phyloP scores from a whole-genome alignment of 1,140 invertebrate genomes.

The Drosophila fuyamai region DNA sequence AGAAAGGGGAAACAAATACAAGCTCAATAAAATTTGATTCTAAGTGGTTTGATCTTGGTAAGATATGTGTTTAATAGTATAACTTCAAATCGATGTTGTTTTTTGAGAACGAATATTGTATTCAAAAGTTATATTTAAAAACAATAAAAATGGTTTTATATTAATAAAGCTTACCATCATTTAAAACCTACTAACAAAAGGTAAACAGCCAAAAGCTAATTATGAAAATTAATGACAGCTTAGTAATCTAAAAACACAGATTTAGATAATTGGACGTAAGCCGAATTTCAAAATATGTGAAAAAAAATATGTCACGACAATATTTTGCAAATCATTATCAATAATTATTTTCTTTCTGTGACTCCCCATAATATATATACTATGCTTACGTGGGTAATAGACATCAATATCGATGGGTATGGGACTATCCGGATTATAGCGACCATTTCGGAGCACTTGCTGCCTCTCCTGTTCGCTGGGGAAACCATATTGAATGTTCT shows the following conservation, averaged over 20 bases:
- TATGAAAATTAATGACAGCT: not conserved
- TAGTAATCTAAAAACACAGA: not conserved
- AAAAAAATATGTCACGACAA: too few species aligned
- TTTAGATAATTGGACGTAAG: not conserved
- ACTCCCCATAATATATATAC: not conserved
- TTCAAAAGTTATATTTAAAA: too few species aligned
- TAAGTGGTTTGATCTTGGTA: too few species aligned
- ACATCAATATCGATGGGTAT: constrained; percentile 69
- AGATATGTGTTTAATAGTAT: too few species aligned
- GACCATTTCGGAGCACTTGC: constrained; percentile 40
- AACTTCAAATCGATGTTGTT: too few species aligned
- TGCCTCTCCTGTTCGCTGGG: constrained; percentile 44
- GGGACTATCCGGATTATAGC: constrained; percentile 58
- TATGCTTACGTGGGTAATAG: constrained; percentile 55
- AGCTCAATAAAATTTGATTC: too few species aligned
- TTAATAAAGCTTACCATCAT: too few species aligned
- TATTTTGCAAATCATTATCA: not conserved
- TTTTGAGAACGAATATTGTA: too few species aligned
- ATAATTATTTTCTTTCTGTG: not conserved
- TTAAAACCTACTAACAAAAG: too few species aligned
- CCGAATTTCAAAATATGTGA: not conserved
- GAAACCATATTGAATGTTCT: constrained; percentile 62
- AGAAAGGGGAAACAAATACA: not conserved
- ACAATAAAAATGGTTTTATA: too few species aligned
- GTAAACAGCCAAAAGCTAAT: too few species aligned